Percentiles rank a stretch among this genome's conserved stretches.
Conservation (phyloP, 2,888 invertebrate genomes). For the Eristalis tenax region DNA sequence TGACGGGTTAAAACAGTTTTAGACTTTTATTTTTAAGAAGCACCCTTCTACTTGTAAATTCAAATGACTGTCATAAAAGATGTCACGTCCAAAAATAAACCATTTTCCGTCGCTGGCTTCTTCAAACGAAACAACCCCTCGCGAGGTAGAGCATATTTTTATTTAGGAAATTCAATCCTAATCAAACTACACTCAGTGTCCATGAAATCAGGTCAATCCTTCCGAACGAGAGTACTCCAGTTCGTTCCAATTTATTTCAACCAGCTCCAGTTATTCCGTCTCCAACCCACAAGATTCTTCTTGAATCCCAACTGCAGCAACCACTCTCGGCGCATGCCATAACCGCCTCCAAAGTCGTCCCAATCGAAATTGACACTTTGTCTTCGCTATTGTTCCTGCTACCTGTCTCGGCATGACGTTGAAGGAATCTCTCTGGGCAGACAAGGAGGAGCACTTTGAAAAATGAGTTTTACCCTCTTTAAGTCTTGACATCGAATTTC, state of each 20-base stretch:
- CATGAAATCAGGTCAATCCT: neutral
- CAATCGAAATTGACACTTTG: constrained; percentile 61
- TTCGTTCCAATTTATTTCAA: neutral
- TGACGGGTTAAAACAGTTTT: too few species aligned
- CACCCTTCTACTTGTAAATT: neutral
- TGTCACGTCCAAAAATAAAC: neutral
- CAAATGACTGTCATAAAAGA: neutral
- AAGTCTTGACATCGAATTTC: constrained; percentile 46
- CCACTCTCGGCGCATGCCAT: constrained; percentile 32
- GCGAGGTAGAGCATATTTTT: neutral
- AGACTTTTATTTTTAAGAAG: too few species aligned
- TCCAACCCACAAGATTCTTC: constrained; percentile 9
- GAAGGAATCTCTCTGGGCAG: constrained; percentile 35
- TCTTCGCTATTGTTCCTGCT: constrained; percentile 47
- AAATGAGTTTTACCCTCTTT: constrained; percentile 36
- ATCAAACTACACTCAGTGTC: neutral
- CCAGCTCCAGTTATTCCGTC: neutral
- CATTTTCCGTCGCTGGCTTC: neutral
- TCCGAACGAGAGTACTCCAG: neutral
- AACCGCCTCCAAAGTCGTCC: constrained; percentile 32
- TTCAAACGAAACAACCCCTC: neutral
- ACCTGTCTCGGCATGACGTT: constrained; percentile 8
- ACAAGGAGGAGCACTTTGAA: constrained; percentile 14
- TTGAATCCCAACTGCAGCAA: constrained; percentile 16
- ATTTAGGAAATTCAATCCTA: neutral